Evolutionary conservation across 2,888 invertebrate genomes (phyloP).

Genomic region (Eilema griseolum): DNA sequence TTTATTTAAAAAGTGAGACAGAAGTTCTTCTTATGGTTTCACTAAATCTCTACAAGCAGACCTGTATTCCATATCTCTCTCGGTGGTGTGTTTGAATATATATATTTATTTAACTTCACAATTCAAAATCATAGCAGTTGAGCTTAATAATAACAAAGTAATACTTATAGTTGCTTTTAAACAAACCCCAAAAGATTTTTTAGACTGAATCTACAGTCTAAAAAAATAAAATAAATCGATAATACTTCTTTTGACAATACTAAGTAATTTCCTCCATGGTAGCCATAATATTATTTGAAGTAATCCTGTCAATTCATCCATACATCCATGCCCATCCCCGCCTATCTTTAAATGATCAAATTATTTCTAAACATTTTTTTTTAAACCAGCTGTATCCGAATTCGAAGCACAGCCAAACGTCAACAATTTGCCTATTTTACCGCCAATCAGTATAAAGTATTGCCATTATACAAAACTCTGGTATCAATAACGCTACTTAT

Average conservation of each 20-base stretch:
- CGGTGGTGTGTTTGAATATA: no score
- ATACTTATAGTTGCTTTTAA: no score
- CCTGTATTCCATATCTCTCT: no score
- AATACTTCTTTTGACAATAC: not conserved
- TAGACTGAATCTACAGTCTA: no score
- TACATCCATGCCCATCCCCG: conserved; percentile 58
- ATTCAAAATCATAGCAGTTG: no score
- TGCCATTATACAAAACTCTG: conserved; percentile 72
- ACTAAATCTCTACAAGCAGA: no score
- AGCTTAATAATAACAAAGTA: no score
- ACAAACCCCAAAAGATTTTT: no score
- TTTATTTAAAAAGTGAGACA: no score
- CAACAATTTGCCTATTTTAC: conserved; percentile 82
- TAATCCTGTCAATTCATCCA: conserved; percentile 56
- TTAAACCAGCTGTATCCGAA: conserved; percentile 69
- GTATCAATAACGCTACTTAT: conserved; percentile 79
- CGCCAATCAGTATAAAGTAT: conserved; percentile 68
- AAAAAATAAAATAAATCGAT: not conserved
- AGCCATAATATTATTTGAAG: conserved; percentile 19
- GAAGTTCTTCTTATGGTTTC: no score
- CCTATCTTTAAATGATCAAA: conserved; percentile 56
- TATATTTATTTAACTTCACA: no score
- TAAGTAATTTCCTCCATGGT: not conserved
- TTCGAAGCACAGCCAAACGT: conserved; percentile 65
- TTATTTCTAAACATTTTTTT: conserved; percentile 62